A percentile compares a stretch with the other conserved stretches of the same genome.
These are phyloP conservation scores for Acrobasis suavella DNA, from an alignment of 2,888 invertebrate species.

Conservation along the genomic window DNA sequence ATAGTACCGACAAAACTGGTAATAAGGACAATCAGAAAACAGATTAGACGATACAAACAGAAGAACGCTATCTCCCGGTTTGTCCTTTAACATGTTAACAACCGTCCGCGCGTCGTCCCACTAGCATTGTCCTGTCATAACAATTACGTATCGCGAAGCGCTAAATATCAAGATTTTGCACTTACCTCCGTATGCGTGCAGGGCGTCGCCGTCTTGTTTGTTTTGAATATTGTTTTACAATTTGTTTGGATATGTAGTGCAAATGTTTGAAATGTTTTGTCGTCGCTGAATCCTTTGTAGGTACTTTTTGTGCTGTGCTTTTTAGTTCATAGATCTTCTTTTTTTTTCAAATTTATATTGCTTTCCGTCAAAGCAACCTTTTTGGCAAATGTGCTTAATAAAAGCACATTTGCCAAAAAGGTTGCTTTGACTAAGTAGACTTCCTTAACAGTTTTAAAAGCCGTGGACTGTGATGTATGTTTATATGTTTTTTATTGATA, in stretches of 20 bases:
- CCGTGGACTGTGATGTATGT: too few relatives aligned
- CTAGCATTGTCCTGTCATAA: conserved; percentile 74
- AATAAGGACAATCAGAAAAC: neutral
- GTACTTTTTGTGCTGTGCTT: neutral
- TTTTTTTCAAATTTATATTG: too few relatives aligned
- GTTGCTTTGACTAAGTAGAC: too few relatives aligned
- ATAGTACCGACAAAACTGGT: neutral
- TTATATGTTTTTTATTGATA: too few relatives aligned
- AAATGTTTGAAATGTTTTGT: conserved; percentile 16
- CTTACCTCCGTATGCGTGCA: conserved; percentile 47
- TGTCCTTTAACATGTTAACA: conserved; percentile 52
- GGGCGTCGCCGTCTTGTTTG: conserved; percentile 25
- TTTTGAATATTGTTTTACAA: conserved; percentile 21
- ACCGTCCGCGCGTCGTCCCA: conserved; percentile 40
- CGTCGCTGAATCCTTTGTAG: neutral
- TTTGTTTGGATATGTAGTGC: conserved; percentile 20
- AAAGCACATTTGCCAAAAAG: too few relatives aligned
- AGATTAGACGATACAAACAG: neutral
- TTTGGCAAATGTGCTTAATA: too few relatives aligned
- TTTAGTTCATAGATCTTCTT: neutral
- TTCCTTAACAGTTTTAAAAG: too few relatives aligned
- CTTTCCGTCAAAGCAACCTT: too few relatives aligned
- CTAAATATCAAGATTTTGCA: conserved; percentile 60
- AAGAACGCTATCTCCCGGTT: conserved; percentile 30
- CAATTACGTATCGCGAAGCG: conserved; percentile 69